A percentile compares a stretch with the other conserved stretches of the same genome.
These are phyloP conservation scores for Pygoscelis adeliae DNA, from an alignment of 2,113 vertebrate species.

Conservation along the genomic window DNA sequence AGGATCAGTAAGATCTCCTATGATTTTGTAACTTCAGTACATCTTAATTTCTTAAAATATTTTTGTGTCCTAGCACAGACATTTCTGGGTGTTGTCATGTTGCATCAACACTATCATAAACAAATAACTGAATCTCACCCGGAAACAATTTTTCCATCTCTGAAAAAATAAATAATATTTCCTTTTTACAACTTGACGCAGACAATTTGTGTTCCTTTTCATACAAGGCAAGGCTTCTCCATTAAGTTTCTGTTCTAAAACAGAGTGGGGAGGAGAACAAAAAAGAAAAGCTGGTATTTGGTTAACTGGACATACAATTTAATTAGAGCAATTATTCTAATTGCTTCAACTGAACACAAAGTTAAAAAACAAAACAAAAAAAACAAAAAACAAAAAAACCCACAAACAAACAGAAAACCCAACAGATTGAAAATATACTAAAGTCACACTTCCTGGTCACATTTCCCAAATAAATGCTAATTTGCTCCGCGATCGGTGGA, in stretches of 20 bases:
- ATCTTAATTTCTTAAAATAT: background rate
- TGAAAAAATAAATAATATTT: background rate
- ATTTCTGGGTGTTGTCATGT: background rate
- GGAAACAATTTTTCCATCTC: background rate
- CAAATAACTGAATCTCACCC: background rate
- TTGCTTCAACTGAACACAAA: background rate
- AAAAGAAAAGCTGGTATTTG: background rate
- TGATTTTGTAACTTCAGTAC: background rate
- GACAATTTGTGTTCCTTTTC: background rate
- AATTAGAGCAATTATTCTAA: background rate
- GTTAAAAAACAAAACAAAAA: background rate
- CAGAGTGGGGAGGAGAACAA: background rate
- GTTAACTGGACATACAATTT: background rate
- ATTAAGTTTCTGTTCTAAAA: background rate
- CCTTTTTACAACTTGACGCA: background rate
- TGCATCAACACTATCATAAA: background rate
- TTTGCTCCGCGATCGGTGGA: background rate
- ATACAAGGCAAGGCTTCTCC: background rate
- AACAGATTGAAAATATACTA: background rate
- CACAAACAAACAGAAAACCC: background rate
- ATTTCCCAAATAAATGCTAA: background rate
- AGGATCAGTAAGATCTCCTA: background rate
- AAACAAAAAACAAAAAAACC: background rate
- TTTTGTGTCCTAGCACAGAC: background rate
- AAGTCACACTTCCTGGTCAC: background rate